These are phyloP conservation scores for Henricia sp. DNA, from an alignment of 53 echinoderm and acorn worm species.

Conservation along the genomic window DNA sequence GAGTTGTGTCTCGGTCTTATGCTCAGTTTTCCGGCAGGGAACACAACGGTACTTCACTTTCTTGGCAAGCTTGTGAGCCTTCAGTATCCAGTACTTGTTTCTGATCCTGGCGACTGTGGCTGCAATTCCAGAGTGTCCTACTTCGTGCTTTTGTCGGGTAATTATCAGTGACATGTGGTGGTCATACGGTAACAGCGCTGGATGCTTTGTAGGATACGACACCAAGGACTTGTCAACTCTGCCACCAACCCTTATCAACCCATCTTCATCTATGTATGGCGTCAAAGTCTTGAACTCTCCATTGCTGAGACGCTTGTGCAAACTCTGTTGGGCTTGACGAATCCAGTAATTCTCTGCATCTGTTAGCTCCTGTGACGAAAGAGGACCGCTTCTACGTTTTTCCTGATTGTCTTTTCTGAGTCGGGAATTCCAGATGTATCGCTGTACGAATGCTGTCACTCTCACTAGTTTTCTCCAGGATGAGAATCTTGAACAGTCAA, in stretches of 20 bases:
- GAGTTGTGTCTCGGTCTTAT: slow-evolving; percentile 34
- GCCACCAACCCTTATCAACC: slow-evolving; percentile 27
- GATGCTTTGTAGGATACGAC: slow-evolving; percentile 63
- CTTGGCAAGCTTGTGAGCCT: slow-evolving; percentile 57
- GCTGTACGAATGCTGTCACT: slow-evolving; percentile 54
- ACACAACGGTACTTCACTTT: slow-evolving; percentile 64
- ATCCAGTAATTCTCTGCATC: slow-evolving; percentile 26
- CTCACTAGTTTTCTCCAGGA: slow-evolving; percentile 58
- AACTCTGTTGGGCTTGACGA: background rate
- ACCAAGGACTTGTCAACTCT: slow-evolving; percentile 15
- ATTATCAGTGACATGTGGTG: slow-evolving; percentile 53
- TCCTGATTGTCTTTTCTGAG: background rate
- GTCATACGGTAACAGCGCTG: slow-evolving; percentile 60
- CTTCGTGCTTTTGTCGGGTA: slow-evolving; percentile 48
- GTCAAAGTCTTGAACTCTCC: slow-evolving; percentile 39
- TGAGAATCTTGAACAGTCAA: slow-evolving; percentile 37
- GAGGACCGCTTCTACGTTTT: background rate
- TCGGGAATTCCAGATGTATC: slow-evolving; percentile 27
- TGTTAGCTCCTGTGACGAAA: slow-evolving; percentile 12
- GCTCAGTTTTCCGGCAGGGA: slow-evolving; percentile 30
- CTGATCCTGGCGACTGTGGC: slow-evolving; percentile 62
- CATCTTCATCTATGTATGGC: slow-evolving; percentile 21
- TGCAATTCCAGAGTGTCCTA: slow-evolving; percentile 62
- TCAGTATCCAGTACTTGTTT: slow-evolving; percentile 70
- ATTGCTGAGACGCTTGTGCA: slow-evolving; percentile 9